phyloP scores from a whole-genome alignment of 2,113 vertebrate species.

The Lamprotornis superbus region DNA sequence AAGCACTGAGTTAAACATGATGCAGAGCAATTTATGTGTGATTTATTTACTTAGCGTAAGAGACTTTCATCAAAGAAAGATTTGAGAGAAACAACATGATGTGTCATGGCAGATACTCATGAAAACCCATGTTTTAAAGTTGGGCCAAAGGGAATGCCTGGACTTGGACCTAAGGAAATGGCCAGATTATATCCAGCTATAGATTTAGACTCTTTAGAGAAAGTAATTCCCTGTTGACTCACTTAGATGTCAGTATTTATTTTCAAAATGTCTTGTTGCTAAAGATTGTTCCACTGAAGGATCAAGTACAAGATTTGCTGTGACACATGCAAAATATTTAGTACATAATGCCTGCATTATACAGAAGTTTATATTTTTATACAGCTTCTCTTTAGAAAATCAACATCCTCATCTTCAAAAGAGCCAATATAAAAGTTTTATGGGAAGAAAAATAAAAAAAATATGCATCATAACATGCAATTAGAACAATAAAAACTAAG shows the following conservation, averaged over 20 bases:
- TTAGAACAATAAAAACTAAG: constrained; percentile 24
- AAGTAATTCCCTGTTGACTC: neutral
- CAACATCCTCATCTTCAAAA: neutral
- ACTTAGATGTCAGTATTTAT: neutral
- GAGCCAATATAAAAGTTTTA: neutral
- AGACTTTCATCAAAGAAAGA: neutral
- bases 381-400: neutral
- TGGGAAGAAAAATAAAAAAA: neutral
- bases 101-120: neutral
- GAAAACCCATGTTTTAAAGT: neutral
- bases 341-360: neutral
- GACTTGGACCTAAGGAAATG: neutral
- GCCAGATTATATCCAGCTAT: neutral
- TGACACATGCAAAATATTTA: neutral
- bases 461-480: neutral
- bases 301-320: neutral
- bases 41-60: neutral
- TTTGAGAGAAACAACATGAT: neutral
- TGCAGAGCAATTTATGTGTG: neutral
- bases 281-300: neutral
- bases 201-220: neutral
- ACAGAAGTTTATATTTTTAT: neutral
- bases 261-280: neutral
- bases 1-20: neutral
- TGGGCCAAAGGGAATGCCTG: neutral